A percentile compares a stretch with the other conserved stretches of the same genome.
Conservation (phyloP, 2,113 vertebrate genomes). For the Nesogale talazaci region DNA sequence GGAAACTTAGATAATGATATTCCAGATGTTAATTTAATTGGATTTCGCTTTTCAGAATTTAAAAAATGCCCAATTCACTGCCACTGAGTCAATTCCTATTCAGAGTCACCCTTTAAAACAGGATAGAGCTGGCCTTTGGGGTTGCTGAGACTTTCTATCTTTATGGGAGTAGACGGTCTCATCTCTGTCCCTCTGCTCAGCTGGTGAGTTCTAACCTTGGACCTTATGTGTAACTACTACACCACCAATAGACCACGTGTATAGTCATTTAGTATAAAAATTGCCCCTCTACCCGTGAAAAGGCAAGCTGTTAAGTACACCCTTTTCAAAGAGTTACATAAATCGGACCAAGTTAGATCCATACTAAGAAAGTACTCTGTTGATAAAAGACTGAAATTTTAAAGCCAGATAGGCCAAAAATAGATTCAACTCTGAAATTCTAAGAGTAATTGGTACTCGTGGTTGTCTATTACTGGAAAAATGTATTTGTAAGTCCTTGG, state of each 20-base stretch:
- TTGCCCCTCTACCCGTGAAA: background rate
- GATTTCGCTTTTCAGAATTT: slow-evolving; percentile 40
- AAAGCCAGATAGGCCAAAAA: slow-evolving; percentile 40
- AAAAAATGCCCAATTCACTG: background rate
- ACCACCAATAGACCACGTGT: background rate
- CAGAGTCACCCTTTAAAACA: no score
- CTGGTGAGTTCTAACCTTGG: no score
- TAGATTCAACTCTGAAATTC: slow-evolving; percentile 27
- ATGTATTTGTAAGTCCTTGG: slow-evolving; percentile 19
- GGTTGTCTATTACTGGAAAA: slow-evolving; percentile 30
- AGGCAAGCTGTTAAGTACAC: background rate
- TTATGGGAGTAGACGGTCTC: no score
- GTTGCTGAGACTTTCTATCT: no score
- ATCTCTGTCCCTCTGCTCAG: no score
- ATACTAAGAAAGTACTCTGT: background rate
- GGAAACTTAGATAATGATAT: slow-evolving; percentile 17
- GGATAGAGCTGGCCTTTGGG: no score
- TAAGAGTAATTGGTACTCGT: background rate
- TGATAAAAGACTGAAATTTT: slow-evolving; percentile 43
- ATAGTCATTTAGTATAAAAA: slow-evolving; percentile 34
- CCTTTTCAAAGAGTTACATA: slow-evolving; percentile 23
- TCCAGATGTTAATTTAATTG: background rate
- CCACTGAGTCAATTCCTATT: no score
- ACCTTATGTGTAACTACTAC: no score
- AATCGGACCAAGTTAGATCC: slow-evolving; percentile 41